Percentiles rank a stretch among this genome's conserved stretches.
Evolutionary conservation across 2,113 vertebrate species (phyloP).

Genomic region (Progne subis): DNA sequence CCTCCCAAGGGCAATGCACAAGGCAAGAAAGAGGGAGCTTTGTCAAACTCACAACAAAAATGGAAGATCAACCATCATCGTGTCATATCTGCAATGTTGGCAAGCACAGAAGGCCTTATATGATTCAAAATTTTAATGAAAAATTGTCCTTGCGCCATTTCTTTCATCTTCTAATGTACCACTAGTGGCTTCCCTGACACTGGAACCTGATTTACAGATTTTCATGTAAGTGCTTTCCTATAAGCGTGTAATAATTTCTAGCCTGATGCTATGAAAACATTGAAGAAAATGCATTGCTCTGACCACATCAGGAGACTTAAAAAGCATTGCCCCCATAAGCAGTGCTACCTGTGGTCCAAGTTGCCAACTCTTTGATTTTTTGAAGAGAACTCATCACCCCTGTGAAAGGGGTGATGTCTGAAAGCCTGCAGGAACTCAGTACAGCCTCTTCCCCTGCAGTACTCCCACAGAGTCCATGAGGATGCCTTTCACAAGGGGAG

Average conservation of each 20-base stretch:
- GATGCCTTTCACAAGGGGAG: neutral
- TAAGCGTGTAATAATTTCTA: neutral
- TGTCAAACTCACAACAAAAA: neutral
- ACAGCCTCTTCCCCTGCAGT: neutral
- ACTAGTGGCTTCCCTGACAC: neutral
- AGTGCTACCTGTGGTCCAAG: neutral
- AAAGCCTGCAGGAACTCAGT: neutral
- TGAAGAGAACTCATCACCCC: neutral
- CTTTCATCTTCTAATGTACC: neutral
- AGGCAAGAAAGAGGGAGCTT: neutral
- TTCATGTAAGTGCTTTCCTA: neutral
- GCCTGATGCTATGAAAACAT: neutral
- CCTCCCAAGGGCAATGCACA: neutral
- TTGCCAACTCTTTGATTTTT: neutral
- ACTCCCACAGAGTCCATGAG: accelerated
- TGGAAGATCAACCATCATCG: neutral
- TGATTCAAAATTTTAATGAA: neutral
- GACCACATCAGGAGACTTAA: neutral
- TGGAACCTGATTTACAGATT: neutral
- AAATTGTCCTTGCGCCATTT: neutral
- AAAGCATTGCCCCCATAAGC: neutral
- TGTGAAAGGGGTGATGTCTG: neutral
- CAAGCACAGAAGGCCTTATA: neutral
- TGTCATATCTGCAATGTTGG: neutral
- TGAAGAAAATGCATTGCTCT: neutral